Conservation (phyloP, 2,888 invertebrate genomes). For the Odontothrips loti region DNA sequence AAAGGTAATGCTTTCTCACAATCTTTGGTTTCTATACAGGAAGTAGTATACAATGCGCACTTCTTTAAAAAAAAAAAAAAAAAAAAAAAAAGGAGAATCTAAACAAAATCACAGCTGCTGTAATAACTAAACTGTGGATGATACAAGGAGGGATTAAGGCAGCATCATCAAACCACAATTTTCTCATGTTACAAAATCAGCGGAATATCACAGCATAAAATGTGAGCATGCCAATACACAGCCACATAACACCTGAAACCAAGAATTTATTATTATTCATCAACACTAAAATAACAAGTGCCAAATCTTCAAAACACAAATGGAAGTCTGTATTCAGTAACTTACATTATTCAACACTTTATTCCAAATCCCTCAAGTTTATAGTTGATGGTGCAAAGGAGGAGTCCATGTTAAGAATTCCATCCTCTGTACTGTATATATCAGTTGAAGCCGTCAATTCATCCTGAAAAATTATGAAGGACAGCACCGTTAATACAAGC, state of each 20-base stretch:
- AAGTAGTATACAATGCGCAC: neutral
- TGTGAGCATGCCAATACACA: constrained; percentile 3
- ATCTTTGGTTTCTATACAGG: constrained; percentile 12
- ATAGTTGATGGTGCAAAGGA: constrained; percentile 11
- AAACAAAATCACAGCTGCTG: constrained; percentile 4
- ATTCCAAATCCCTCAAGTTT: neutral
- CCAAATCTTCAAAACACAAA: neutral
- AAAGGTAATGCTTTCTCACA: neutral
- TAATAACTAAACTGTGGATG: neutral
- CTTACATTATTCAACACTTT: neutral
- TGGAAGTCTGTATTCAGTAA: neutral
- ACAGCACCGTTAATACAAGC: neutral
- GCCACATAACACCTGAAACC: neutral
- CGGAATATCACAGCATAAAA: neutral
- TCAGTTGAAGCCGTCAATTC: neutral
- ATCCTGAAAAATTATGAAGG: neutral
- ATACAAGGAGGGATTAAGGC: neutral
- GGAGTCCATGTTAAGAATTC: neutral
- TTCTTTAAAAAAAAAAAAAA: too few species aligned
- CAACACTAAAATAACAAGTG: neutral
- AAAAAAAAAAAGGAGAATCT: neutral
- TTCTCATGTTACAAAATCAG: neutral
- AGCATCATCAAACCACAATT: neutral
- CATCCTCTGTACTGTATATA: neutral
- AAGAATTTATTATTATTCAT: neutral